These are phyloP conservation scores for Drosophila sp. DNA, from an alignment of 1,140 invertebrate species.

Conservation along the genomic window DNA sequence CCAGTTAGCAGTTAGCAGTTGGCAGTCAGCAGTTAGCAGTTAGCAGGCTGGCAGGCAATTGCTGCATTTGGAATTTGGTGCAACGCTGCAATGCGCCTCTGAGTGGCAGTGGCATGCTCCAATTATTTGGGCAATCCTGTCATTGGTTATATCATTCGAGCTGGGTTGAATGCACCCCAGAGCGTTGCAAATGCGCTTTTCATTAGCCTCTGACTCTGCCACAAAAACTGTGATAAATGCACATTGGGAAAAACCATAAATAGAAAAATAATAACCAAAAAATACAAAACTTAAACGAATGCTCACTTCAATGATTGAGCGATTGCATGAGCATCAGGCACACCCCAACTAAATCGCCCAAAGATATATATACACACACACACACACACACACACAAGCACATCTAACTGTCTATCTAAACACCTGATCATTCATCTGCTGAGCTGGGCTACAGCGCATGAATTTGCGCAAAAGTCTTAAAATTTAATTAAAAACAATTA, in stretches of 20 bases:
- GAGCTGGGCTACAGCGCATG: conserved; percentile 42
- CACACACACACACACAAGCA: conserved; percentile 23
- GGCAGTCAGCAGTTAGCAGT: conserved; percentile 37
- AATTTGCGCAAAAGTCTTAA: conserved; percentile 71
- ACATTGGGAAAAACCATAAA: too few relatives aligned
- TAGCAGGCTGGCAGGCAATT: conserved; percentile 46
- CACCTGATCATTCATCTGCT: conserved; percentile 51
- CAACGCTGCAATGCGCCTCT: conserved; percentile 68
- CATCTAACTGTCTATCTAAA: conserved; percentile 11
- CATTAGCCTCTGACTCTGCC: conserved; percentile 71
- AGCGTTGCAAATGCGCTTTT: conserved; percentile 46
- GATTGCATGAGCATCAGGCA: conserved; percentile 64
- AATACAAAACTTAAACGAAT: conserved; percentile 45
- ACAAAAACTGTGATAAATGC: conserved; percentile 28
- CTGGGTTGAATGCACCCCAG: conserved; percentile 66
- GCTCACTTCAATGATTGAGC: conserved; percentile 13
- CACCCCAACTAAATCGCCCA: conserved; percentile 24
- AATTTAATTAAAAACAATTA: conserved; percentile 83
- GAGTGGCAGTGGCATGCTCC: conserved; percentile 79
- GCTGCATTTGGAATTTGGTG: conserved; percentile 66
- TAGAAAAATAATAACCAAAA: conserved; percentile 38
- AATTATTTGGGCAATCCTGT: conserved; percentile 71
- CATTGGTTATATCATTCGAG: conserved; percentile 73
- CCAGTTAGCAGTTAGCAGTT: conserved; percentile 51
- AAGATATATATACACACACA: background rate